phyloP scores from a whole-genome alignment of 2,888 invertebrate species.

The Laothoe populi region DNA sequence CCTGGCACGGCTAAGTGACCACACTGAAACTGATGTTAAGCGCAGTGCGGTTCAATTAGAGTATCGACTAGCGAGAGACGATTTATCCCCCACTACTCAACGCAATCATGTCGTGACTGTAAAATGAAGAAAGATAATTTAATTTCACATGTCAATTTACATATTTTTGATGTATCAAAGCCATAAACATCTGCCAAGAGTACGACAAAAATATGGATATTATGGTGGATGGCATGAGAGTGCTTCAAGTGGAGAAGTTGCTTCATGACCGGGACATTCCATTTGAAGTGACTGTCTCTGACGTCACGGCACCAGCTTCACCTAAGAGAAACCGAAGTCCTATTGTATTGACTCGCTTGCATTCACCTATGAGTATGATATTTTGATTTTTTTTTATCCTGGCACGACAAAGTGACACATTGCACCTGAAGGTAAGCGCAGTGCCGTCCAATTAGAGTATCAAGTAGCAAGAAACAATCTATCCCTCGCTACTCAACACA shows the following conservation, averaged over 20 bases:
- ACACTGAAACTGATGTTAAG: no score
- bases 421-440: no score
- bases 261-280: conserved; percentile 62
- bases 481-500: no score
- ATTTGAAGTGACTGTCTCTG: conserved; percentile 53
- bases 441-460: no score
- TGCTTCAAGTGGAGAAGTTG: conserved; percentile 63
- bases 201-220: conserved; percentile 54
- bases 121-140: background rate
- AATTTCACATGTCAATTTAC: background rate
- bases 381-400: background rate
- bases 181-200: conserved; percentile 70
- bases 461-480: no score
- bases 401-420: no score
- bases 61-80: no score
- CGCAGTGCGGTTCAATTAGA: no score
- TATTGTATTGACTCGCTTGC: conserved; percentile 32
- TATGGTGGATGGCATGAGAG: conserved; percentile 62
- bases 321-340: conserved; percentile 43
- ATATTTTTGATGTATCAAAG: conserved; percentile 45
- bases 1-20: no score
- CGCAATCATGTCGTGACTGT: no score
- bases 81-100: no score
- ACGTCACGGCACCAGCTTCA: conserved; percentile 35
- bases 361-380: conserved; percentile 46